Conservation (phyloP, 2,888 invertebrate species). For the Coremacera marginata region DNA sequence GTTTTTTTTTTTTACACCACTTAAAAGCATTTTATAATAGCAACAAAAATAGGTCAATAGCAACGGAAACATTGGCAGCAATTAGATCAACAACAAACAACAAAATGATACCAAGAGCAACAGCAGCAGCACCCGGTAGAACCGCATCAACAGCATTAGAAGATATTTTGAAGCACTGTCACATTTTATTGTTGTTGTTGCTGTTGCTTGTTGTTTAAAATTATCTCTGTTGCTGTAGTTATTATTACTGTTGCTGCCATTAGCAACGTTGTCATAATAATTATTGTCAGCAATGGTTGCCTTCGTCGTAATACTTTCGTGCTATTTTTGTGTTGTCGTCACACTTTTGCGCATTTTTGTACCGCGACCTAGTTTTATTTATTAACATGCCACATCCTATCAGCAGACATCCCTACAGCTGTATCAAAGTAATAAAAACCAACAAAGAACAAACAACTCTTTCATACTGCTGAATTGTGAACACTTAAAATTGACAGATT, state of each 20-base stretch:
- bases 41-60: slow-evolving; percentile 16
- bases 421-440: not conserved
- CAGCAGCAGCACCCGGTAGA: not conserved
- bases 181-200: slow-evolving; percentile 10
- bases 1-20: not conserved
- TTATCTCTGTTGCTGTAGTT: not conserved
- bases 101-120: not conserved
- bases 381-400: not conserved
- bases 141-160: not conserved
- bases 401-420: not conserved
- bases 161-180: not conserved
- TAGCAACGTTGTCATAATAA: not conserved
- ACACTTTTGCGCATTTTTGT: not conserved
- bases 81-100: slow-evolving; percentile 1
- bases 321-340: not conserved
- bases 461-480: not conserved
- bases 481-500: not conserved
- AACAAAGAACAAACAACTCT: too few species aligned
- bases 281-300: not conserved
- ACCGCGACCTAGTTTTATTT: slow-evolving; percentile 16
- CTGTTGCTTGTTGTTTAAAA: not conserved
- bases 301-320: not conserved
- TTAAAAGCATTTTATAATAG: not conserved
- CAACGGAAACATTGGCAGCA: not conserved
- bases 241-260: not conserved